A percentile compares a stretch with the other conserved stretches of the same genome.
These are phyloP conservation scores for Phataginus tricuspis DNA, from an alignment of 2,797 vertebrate genomes.

Conservation along the genomic window DNA sequence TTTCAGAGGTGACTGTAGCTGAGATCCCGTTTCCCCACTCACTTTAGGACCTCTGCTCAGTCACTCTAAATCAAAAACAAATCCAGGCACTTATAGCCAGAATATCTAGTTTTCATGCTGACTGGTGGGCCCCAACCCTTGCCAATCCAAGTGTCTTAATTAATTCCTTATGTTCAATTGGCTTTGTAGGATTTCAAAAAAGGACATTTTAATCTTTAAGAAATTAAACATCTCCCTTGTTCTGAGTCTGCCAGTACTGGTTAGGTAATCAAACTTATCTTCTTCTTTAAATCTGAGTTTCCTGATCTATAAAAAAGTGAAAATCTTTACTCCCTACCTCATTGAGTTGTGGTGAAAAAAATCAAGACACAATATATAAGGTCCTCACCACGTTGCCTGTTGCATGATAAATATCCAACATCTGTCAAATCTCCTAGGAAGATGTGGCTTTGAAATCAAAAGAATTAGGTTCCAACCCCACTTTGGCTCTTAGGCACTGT, in stretches of 20 bases:
- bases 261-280: neutral
- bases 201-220: conserved; percentile 13
- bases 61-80: conserved; percentile 23
- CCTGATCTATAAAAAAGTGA: neutral
- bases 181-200: neutral
- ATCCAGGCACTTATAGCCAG: neutral
- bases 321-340: neutral
- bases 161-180: conserved; percentile 2
- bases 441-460: conserved; percentile 26
- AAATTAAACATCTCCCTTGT: neutral
- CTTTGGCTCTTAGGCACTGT: neutral
- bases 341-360: neutral
- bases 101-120: neutral
- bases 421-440: neutral
- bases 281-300: conserved; percentile 1
- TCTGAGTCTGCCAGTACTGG: neutral
- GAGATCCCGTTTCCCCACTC: neutral
- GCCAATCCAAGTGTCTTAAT: neutral
- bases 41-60: conserved; percentile 25
- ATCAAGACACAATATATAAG: neutral
- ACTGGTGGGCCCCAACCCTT: neutral
- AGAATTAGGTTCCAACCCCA: neutral
- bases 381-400: neutral
- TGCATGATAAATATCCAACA: neutral
- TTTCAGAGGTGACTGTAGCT: neutral